phyloP scores from a whole-genome alignment of 2,888 invertebrate species.

The Sminthurides aquaticus region DNA sequence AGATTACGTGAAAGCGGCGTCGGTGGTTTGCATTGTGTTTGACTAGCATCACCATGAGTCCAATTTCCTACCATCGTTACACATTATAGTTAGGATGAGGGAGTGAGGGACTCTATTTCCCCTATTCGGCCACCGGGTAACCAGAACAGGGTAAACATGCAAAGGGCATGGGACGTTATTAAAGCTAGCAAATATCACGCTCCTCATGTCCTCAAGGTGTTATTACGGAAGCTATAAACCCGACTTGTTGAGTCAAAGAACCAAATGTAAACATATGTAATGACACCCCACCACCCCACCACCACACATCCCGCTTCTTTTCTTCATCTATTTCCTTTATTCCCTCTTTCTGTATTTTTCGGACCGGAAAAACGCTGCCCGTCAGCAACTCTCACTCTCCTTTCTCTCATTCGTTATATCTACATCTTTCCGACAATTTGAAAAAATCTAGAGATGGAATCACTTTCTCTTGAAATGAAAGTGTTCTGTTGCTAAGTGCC shows the following conservation, averaged over 20 bases:
- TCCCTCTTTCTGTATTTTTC: not conserved
- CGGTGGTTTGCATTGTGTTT: not conserved
- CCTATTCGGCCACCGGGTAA: not conserved
- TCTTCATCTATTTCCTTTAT: not conserved
- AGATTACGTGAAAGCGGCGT: not conserved
- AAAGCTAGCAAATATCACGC: not conserved
- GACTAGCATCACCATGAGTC: not conserved
- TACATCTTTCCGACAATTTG: too few species aligned
- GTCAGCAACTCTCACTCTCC: too few species aligned
- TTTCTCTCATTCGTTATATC: too few species aligned
- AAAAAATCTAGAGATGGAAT: too few species aligned
- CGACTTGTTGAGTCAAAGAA: not conserved
- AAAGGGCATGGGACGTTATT: not conserved
- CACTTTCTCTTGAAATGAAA: too few species aligned
- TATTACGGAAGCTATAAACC: not conserved
- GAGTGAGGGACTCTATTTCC: not conserved
- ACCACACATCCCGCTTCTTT: too few species aligned
- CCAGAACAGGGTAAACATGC: not conserved
- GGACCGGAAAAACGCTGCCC: too few species aligned
- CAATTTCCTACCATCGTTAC: not conserved
- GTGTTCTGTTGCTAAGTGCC: too few species aligned
- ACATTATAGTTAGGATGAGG: not conserved
- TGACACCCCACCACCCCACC: too few species aligned
- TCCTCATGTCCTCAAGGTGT: not conserved
- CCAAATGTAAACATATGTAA: not conserved